Conservation (phyloP, 2,113 vertebrate genomes). For the Accipiter virgatus region DNA sequence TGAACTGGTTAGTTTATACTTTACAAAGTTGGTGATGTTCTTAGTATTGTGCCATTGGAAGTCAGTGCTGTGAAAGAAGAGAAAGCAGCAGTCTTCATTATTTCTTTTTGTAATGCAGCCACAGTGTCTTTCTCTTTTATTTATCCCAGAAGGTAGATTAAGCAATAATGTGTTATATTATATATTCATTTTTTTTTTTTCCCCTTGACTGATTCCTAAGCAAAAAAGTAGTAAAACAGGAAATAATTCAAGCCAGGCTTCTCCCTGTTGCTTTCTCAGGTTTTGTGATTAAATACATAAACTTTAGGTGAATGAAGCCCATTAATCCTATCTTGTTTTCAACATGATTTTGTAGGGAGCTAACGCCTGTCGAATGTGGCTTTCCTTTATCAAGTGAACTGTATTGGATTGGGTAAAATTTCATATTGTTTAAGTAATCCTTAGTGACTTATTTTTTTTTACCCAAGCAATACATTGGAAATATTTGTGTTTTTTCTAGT, state of each 20-base stretch:
- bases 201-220: background rate
- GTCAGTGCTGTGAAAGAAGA: background rate
- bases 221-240: background rate
- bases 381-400: background rate
- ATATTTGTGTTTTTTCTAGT: rapidly evolving
- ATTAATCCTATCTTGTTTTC: background rate
- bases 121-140: background rate
- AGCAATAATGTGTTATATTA: background rate
- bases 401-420: background rate
- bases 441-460: background rate
- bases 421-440: background rate
- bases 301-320: background rate
- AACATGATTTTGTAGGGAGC: background rate
- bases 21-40: background rate
- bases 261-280: background rate
- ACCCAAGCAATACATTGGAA: background rate
- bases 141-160: background rate
- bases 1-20: background rate
- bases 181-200: background rate
- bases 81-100: background rate
- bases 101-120: background rate
- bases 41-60: background rate
- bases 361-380: background rate
- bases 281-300: background rate
- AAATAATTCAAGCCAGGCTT: background rate